phyloP scores from a whole-genome alignment of 1,140 invertebrate species.

The Trachelipus rathkii region DNA sequence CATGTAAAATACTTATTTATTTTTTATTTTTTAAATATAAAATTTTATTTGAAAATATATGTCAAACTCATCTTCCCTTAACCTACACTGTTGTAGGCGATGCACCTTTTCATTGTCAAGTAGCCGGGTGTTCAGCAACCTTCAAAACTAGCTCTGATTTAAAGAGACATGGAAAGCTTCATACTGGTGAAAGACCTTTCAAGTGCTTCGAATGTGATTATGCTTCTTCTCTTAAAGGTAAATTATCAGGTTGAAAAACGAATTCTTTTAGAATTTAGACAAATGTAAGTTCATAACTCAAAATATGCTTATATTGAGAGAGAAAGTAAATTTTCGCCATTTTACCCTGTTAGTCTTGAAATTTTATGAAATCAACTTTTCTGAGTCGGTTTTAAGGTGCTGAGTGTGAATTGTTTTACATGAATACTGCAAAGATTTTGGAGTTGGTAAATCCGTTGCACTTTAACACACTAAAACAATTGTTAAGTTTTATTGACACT shows the following conservation, averaged over 20 bases:
- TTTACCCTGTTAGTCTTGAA: too few relatives aligned
- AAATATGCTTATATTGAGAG: too few relatives aligned
- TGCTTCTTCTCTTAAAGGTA: background rate
- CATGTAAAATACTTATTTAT: background rate
- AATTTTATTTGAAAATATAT: background rate
- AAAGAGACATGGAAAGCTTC: background rate
- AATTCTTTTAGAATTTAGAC: too few relatives aligned
- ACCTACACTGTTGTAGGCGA: background rate
- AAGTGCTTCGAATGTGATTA: background rate
- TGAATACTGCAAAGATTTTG: too few relatives aligned
- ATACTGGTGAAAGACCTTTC: background rate
- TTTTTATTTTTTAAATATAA: background rate
- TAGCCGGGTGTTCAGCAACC: background rate
- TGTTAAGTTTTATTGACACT: too few relatives aligned
- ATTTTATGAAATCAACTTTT: too few relatives aligned
- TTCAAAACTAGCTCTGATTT: background rate
- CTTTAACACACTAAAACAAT: too few relatives aligned
- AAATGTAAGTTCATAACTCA: too few relatives aligned
- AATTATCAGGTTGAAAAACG: background rate
- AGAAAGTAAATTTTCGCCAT: too few relatives aligned
- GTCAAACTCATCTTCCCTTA: background rate
- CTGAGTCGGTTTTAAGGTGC: too few relatives aligned
- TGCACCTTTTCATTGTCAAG: slow-evolving; percentile 1
- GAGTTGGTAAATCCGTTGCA: too few relatives aligned
- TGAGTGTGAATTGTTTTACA: too few relatives aligned